Conservation (phyloP, 2,797 vertebrate genomes). For the Labeo calbasu region DNA sequence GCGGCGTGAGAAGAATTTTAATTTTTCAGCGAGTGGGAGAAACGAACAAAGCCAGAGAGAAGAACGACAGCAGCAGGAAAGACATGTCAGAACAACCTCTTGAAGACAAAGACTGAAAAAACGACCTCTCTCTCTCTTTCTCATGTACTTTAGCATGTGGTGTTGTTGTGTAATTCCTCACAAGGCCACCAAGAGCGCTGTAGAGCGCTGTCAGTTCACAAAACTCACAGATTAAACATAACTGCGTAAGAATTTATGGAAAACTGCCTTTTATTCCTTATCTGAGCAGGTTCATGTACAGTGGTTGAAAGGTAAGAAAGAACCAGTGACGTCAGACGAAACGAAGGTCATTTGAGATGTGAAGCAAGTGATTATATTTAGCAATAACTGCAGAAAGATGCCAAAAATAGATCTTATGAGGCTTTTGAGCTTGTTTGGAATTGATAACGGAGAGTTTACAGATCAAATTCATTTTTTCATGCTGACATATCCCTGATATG, state of each 20-base stretch:
- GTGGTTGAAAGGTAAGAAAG: neutral
- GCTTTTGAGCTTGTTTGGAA: neutral
- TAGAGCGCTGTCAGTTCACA: neutral
- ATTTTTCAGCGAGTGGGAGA: slow-evolving; percentile 43
- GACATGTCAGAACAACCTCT: slow-evolving; percentile 51
- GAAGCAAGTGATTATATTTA: neutral
- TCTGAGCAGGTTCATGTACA: neutral
- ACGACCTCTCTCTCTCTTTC: neutral
- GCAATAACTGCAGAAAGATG: neutral
- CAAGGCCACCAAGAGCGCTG: neutral
- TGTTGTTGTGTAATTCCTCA: neutral
- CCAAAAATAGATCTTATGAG: neutral
- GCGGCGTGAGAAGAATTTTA: slow-evolving; percentile 51
- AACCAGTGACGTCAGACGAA: neutral
- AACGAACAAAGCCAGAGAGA: slow-evolving; percentile 45
- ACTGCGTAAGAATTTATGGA: neutral
- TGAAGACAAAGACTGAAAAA: neutral
- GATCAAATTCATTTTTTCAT: neutral
- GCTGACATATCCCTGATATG: too few species aligned
- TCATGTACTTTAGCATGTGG: neutral
- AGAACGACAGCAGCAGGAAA: slow-evolving; percentile 38
- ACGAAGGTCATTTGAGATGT: neutral
- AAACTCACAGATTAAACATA: too few species aligned
- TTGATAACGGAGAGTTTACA: neutral
- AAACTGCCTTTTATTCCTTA: neutral